These are phyloP conservation scores for Fragum whitleyi DNA, from an alignment of 2,888 invertebrate species.

Conservation along the genomic window DNA sequence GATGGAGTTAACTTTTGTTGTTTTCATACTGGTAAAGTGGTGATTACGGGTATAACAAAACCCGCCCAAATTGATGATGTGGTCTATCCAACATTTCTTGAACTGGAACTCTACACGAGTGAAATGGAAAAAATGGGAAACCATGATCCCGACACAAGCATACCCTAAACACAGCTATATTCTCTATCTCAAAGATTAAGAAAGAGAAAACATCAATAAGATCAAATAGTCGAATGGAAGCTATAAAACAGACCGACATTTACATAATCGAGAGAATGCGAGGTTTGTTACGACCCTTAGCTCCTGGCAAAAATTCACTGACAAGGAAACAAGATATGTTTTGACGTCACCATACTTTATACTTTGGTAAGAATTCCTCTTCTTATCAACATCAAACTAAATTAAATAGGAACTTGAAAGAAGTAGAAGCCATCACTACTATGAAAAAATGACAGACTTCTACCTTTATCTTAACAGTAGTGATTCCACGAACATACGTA, in stretches of 20 bases:
- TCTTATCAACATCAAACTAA: constrained; percentile 2
- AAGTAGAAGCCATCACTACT: background rate
- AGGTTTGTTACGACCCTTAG: too few relatives aligned
- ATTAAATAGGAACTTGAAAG: background rate
- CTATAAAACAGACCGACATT: constrained; percentile 4
- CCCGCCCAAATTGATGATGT: constrained; percentile 1
- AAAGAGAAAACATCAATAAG: too few relatives aligned
- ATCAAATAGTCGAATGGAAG: too few relatives aligned
- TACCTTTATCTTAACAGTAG: constrained; percentile 24
- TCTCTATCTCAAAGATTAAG: too few relatives aligned
- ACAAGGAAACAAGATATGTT: too few relatives aligned
- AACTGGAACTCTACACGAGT: constrained; percentile 9
- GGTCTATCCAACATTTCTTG: constrained; percentile 7
- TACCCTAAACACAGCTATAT: too few relatives aligned
- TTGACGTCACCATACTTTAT: background rate
- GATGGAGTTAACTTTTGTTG: constrained; percentile 27
- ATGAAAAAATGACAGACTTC: constrained; percentile 12
- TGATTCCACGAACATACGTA: constrained; percentile 27
- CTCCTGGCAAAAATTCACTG: too few relatives aligned
- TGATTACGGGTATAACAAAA: constrained; percentile 41
- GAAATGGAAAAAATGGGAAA: background rate
- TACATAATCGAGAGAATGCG: constrained; percentile 14
- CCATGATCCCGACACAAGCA: too few relatives aligned
- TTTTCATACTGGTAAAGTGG: constrained; percentile 41
- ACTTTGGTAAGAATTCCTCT: constrained; percentile 15